These are phyloP conservation scores for Ailuropoda melanoleuca DNA, from an alignment of 2,113 vertebrate species.

Conservation along the genomic window DNA sequence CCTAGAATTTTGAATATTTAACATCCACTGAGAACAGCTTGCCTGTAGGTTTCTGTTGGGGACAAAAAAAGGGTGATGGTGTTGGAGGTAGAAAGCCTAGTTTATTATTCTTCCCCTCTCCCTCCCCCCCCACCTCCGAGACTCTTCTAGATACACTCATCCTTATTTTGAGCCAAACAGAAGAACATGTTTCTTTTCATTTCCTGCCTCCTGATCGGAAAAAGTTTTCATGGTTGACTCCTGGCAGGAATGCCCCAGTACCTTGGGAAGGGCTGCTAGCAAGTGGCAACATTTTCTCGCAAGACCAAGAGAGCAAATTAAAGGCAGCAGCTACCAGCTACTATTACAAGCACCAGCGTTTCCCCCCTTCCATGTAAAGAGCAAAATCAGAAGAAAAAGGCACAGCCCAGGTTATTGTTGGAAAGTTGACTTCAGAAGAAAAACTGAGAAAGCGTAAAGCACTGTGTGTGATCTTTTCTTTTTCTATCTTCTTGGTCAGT, in stretches of 20 bases:
- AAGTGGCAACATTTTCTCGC: neutral
- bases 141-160: neutral
- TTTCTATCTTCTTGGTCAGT: neutral
- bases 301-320: neutral
- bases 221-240: neutral
- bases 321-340: neutral
- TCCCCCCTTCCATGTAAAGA: neutral
- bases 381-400: neutral
- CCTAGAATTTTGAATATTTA: constrained; percentile 31
- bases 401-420: neutral
- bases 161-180: constrained; percentile 44
- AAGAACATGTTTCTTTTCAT: constrained; percentile 43
- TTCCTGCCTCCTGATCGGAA: neutral
- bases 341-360: neutral
- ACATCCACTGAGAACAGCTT: constrained; percentile 34
- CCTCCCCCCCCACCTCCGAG: neutral
- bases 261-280: neutral
- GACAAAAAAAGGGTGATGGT: neutral
- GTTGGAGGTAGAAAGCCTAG: neutral
- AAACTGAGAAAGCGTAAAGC: neutral
- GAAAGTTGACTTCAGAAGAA: constrained; percentile 1
- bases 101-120: constrained; percentile 26
- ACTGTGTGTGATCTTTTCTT: neutral
- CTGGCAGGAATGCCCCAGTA: neutral
- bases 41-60: constrained; percentile 29